Percentiles rank a stretch among this genome's conserved stretches.
Evolutionary conservation across 2,888 invertebrate species (phyloP).

Genomic region (Dastarcus helophoroides): DNA sequence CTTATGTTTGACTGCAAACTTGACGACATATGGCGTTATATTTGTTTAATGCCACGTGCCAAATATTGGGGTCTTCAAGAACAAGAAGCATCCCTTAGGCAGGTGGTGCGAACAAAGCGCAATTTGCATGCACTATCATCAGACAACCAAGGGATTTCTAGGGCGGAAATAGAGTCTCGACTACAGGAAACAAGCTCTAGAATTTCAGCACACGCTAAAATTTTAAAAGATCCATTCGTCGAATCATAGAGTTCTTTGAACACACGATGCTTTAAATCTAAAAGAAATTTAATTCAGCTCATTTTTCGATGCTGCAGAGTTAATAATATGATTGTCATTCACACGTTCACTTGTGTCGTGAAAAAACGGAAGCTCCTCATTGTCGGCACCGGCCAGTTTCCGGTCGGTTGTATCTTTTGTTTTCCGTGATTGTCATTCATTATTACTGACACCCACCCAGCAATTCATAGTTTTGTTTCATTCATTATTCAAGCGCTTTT

Average conservation of each 20-base stretch:
- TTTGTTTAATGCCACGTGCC: slow-evolving; percentile 1
- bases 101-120: slow-evolving; percentile 1
- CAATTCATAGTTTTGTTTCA: not conserved
- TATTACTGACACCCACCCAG: not conserved
- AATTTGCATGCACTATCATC: not conserved
- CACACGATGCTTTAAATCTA: too few relatives aligned
- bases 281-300: too few relatives aligned
- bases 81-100: slow-evolving; percentile 1
- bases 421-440: slow-evolving; percentile 1
- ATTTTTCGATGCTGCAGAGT: too few relatives aligned
- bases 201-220: slow-evolving; percentile 17
- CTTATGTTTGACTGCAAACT: not conserved
- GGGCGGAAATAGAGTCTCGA: slow-evolving; percentile 12
- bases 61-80: too few relatives aligned
- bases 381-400: not conserved
- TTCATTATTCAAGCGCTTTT: too few relatives aligned
- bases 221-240: too few relatives aligned
- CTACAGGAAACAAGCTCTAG: slow-evolving; percentile 15
- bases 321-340: too few relatives aligned
- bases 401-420: not conserved
- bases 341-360: too few relatives aligned
- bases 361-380: not conserved
- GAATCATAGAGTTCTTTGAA: too few relatives aligned
- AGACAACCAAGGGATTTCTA: slow-evolving; percentile 7
- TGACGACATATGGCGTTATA: not conserved